Conservation (phyloP, 2,113 vertebrate species). For the Clarias macrocephalus region DNA sequence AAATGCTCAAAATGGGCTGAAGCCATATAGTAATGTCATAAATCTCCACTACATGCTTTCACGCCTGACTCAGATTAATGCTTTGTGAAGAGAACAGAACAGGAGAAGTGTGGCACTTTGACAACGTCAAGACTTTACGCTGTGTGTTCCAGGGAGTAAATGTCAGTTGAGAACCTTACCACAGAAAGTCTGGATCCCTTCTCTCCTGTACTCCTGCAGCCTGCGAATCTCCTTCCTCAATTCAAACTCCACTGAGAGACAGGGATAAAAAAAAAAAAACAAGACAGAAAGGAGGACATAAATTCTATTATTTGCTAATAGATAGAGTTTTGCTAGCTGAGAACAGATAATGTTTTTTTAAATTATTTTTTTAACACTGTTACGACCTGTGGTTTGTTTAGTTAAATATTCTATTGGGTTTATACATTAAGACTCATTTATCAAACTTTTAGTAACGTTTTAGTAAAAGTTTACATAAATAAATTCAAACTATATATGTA, state of each 20-base stretch:
- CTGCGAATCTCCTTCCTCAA: constrained; percentile 88
- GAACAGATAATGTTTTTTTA: neutral
- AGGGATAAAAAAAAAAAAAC: neutral
- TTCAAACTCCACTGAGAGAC: constrained; percentile 90
- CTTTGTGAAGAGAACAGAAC: neutral
- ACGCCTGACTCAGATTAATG: neutral
- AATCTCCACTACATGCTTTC: neutral
- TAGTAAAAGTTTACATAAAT: no score
- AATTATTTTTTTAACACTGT: no score
- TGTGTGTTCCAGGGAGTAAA: constrained; percentile 17
- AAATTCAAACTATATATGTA: no score
- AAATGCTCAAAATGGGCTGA: neutral
- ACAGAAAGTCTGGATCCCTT: constrained; percentile 94
- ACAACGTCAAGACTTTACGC: neutral
- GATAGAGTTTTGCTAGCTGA: neutral
- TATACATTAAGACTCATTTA: no score
- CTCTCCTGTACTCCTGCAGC: constrained; percentile 91
- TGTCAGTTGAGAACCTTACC: constrained; percentile 77
- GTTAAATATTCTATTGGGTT: no score
- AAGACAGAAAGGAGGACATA: neutral
- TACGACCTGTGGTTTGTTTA: no score
- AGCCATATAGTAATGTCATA: neutral
- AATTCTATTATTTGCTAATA: neutral
- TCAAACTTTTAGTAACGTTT: no score
- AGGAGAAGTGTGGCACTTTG: neutral